Evolutionary conservation across 2,797 vertebrate species (phyloP).

Genomic region (Paratrypauchen microcephalus): DNA sequence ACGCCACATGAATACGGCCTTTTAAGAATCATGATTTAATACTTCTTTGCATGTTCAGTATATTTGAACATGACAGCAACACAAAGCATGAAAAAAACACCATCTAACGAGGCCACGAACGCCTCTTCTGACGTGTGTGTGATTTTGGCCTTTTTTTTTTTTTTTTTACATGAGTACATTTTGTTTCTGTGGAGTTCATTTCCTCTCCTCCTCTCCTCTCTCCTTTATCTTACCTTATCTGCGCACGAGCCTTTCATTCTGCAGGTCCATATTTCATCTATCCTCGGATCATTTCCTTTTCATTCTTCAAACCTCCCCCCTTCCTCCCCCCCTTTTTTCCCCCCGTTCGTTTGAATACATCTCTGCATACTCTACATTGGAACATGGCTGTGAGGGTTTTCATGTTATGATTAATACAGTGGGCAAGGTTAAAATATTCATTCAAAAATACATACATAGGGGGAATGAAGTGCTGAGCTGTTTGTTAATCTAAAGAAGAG

Average conservation of each 20-base stretch:
- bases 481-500: conserved; percentile 11
- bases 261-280: conserved; percentile 36
- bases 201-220: conserved; percentile 16
- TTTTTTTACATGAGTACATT: conserved; percentile 34
- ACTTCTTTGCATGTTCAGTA: background rate
- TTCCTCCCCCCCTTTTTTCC: background rate
- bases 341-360: conserved; percentile 23
- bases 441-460: conserved; percentile 4
- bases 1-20: background rate
- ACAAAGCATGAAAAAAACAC: background rate
- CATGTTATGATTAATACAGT: conserved; percentile 25
- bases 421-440: conserved; percentile 16
- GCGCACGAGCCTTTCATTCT: conserved; percentile 33
- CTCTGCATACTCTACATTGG: conserved; percentile 7
- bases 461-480: conserved; percentile 6
- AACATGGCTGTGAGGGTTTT: background rate
- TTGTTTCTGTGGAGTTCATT: conserved; percentile 32
- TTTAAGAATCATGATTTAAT: background rate
- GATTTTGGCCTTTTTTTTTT: conserved; percentile 21
- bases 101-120: background rate
- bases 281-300: conserved; percentile 36
- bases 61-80: background rate
- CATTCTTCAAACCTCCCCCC: conserved; percentile 6
- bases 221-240: conserved; percentile 36
- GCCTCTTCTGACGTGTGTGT: background rate